Base-by-base conservation (phyloP, 2,113 vertebrate genomes). In the Ammodytes dubius region DNA sequence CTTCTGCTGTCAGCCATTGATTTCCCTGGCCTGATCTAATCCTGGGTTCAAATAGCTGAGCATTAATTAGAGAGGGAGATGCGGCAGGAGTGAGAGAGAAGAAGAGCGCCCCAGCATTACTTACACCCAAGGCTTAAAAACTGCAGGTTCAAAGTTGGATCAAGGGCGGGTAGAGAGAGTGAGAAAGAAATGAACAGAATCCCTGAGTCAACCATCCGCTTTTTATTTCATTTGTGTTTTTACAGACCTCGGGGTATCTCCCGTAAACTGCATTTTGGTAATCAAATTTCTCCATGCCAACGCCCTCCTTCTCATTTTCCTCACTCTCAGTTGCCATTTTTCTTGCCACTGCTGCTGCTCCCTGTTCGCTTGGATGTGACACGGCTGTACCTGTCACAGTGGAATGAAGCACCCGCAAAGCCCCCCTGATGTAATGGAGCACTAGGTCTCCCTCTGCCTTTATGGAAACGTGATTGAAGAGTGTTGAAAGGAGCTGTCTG, bases 1-100 rank as follows among this genome's bases (percentile, higher is more conserved):
- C 83, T 77, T 69, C 50, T 67, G 64, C 83, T 77, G 80, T 77
- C 74, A 88, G 85, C 61, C 89, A 93, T 94, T 89, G 91, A 93
- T 93, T 94, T 92, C 87, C 88, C 71, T 53, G 71, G 82, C 66
- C 89, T 89, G 82, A 92, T 91, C 86, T 93, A 93, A 94, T 92
- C 92, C 87, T 58, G 76, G 79, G 83, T 89, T 93, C 83, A 91
- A 79, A 82, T 76, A 88, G 78, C 83, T 71, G 69, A 79, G 89
- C 86, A 89, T 94, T 94, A 94, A 94, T 93, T 92, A 94, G 85
- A 85, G 82, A 79, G 49, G 59, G 70, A 70, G 85, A 87, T 74
- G 58, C 63, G 73, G 71, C 19, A 68, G 50, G 10, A 75, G 60
- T 47, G 10, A 75, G 60, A 72, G 74, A 85, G 85, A 86, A 73